Conservation (phyloP, 2,797 vertebrate species). For the Synaphobranchus kaupii region DNA sequence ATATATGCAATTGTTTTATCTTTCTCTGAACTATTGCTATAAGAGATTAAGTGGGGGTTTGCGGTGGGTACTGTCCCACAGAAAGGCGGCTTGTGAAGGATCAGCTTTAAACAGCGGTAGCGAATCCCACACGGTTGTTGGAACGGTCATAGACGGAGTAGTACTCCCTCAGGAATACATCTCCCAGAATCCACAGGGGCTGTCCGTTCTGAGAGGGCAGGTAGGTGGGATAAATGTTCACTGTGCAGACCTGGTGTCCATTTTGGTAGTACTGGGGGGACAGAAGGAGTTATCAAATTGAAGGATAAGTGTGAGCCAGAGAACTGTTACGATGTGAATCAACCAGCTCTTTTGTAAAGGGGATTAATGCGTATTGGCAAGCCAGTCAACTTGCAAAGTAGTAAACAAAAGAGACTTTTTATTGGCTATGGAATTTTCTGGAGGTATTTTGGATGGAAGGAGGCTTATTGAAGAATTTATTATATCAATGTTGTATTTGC, state of each 20-base stretch:
- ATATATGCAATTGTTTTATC: background rate
- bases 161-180: conserved; percentile 78
- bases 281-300: background rate
- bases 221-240: conserved; percentile 69
- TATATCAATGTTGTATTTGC: background rate
- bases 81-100: background rate
- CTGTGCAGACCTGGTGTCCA: conserved; percentile 59
- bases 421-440: no score
- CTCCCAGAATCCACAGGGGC: conserved; percentile 77
- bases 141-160: conserved; percentile 72
- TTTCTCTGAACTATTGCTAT: background rate
- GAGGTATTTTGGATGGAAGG: background rate
- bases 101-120: conserved; percentile 56
- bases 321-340: background rate
- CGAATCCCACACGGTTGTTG: conserved; percentile 74
- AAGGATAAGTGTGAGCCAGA: background rate
- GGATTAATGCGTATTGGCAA: no score
- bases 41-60: background rate
- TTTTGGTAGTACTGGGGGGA: conserved; percentile 33
- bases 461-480: background rate
- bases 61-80: background rate
- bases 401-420: background rate
- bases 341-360: background rate
- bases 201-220: conserved; percentile 64
- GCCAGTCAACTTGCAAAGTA: no score